Evolutionary conservation across 64 coral and sea anemone species (phyloP), one percentile per base, ranked within the genome.

Genomic region (Dendrophyllia cribrosa): DNA sequence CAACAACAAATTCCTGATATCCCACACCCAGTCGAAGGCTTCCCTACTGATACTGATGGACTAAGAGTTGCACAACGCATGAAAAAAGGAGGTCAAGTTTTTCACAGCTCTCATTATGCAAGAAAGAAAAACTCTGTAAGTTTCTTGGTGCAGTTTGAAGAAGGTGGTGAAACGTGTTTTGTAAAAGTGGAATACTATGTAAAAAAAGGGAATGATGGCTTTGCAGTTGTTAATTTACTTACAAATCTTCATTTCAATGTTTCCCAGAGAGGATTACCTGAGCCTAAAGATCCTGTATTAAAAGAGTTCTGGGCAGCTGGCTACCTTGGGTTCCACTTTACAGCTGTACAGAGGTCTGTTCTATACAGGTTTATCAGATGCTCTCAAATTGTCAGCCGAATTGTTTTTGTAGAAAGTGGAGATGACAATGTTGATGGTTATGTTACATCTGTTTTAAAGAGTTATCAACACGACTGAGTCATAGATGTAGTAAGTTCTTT

Each of bases 391-490:
- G 47, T 58, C 44, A 53, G 72, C 22, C 56, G 59, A 78, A 24
- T 89, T 53, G 74, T 89, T 44, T 60, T 76, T 44, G 87, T 64
- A 34, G 34, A 34, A 34, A 34, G 34, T 34, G 34, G 34, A 34
- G 34, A 34, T 34, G 34, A 34, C 61, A 50, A 89, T 61, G 58
- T 89, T 26, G 74, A 89, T 89, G 87, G 87, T 43, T 78, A 89
- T 77, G 74, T 78, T 45, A 64, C 87, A 77, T 53, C 58, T 19
- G 58, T 78, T 26, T 63, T 89, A 48, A 89, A 75, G 64, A 89
- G 87, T n/a, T 89, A 89, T 59, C 73, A 89, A 64, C 87, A 78
- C 78, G 87, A 89, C 48, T 89, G n/a, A 34, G 34, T 34, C 34
- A 34, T 34, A 34, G 34, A 53, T 24, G 48, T 56, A 0, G 14